Evolutionary conservation across 2,113 vertebrate species (phyloP).

Genomic region (Heliornis fulica): DNA sequence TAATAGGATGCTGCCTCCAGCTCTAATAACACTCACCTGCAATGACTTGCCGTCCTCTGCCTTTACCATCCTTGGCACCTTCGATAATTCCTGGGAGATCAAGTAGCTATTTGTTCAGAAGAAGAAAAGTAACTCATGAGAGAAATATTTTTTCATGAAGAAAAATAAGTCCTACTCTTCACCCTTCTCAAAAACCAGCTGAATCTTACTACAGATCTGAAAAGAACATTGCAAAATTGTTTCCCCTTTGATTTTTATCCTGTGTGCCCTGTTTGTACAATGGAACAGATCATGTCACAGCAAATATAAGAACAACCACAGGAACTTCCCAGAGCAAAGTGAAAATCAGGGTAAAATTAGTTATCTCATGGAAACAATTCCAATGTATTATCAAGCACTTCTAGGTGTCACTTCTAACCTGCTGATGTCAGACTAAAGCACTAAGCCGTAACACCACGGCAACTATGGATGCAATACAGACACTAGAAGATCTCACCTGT

Average conservation of each 20-base stretch:
- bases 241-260: not conserved
- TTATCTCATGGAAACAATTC: not conserved
- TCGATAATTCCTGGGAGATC: constrained; percentile 99
- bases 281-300: not conserved
- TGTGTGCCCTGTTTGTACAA: not conserved
- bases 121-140: not conserved
- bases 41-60: constrained; percentile 95
- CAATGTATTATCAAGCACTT: not conserved
- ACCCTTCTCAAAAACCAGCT: not conserved
- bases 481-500: constrained; percentile 77
- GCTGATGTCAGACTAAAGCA: not conserved
- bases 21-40: constrained; percentile 80
- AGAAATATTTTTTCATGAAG: not conserved
- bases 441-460: not conserved
- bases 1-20: not conserved
- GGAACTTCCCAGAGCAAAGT: not conserved
- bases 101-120: constrained; percentile 80
- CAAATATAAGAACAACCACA: not conserved
- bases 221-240: not conserved
- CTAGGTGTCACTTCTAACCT: not conserved
- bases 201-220: not conserved
- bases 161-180: not conserved
- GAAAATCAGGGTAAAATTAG: not conserved
- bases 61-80: constrained; percentile 97
- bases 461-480: accelerated